Conservation (phyloP, 2,797 vertebrate genomes). For the Schizothorax lantsangensis region DNA sequence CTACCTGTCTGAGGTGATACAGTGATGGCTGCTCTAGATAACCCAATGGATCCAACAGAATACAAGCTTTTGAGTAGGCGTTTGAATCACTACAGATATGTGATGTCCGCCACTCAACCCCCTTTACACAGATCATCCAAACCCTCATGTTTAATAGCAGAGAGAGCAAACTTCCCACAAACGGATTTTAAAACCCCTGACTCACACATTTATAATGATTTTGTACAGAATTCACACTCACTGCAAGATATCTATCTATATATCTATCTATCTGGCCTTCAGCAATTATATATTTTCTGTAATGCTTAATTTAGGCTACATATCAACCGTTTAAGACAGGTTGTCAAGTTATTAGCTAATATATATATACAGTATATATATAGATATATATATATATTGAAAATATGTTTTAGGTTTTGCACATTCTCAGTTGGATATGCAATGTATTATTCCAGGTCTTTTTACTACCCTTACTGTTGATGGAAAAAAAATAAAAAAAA, state of each 20-base stretch:
- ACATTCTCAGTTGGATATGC: background rate
- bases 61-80: background rate
- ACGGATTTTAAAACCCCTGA: background rate
- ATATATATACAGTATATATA: no score
- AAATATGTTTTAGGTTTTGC: background rate
- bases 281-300: background rate
- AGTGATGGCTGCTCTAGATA: slow-evolving; percentile 2
- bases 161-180: background rate
- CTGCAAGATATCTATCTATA: background rate
- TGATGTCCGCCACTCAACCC: slow-evolving; percentile 11
- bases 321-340: background rate
- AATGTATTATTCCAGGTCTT: background rate
- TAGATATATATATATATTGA: background rate
- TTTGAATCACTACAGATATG: background rate
- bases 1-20: background rate
- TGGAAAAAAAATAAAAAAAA: background rate
- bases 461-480: background rate
- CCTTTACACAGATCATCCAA: slow-evolving; percentile 16
- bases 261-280: background rate
- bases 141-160: slow-evolving; percentile 8
- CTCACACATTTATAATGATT: background rate
- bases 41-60: background rate
- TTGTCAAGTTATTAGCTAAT: background rate
- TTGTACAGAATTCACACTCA: background rate
- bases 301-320: background rate